Percentiles rank a stretch among this genome's conserved stretches.
phyloP scores from a whole-genome alignment of 1,140 invertebrate genomes.

The Drosophila pseudoobscura region DNA sequence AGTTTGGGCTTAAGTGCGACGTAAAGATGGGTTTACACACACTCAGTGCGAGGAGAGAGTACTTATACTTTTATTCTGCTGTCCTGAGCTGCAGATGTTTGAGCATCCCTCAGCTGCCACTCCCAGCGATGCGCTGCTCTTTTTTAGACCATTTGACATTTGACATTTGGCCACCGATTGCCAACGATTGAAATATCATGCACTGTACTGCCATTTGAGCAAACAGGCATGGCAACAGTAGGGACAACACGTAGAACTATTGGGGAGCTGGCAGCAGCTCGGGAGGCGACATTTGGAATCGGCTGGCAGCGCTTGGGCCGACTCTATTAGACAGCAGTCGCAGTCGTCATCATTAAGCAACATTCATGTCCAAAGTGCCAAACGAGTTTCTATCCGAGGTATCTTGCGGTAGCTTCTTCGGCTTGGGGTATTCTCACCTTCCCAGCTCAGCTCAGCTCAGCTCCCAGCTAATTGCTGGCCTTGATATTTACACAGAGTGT shows the following conservation, averaged over 20 bases:
- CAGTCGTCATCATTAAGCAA: constrained; percentile 47
- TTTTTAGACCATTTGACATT: constrained; percentile 50
- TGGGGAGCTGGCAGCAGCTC: constrained; percentile 37
- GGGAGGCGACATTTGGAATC: constrained; percentile 62
- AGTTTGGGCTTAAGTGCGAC: neutral
- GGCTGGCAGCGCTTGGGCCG: constrained; percentile 53
- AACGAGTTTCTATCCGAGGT: constrained; percentile 48
- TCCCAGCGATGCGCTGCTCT: constrained; percentile 31
- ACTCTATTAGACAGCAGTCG: constrained; percentile 67
- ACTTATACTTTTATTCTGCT: neutral
- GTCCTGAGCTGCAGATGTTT: constrained; percentile 20
- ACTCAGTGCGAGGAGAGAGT: too few species aligned
- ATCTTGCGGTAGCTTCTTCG: constrained; percentile 43
- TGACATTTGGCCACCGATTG: constrained; percentile 48
- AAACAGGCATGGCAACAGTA: constrained; percentile 21
- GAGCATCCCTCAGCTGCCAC: constrained; percentile 4
- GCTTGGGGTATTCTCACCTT: constrained; percentile 51
- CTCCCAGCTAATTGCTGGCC: constrained; percentile 59
- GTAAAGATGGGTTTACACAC: too few species aligned
- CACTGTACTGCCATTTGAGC: constrained; percentile 40
- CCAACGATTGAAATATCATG: constrained; percentile 53
- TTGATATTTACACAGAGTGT: constrained; percentile 70
- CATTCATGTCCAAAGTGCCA: constrained; percentile 51
- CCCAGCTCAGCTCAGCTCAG: constrained; percentile 43
- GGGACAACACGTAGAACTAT: constrained; percentile 47